These are phyloP conservation scores for Dione vanillae DNA, from an alignment of 2,888 invertebrate species.

Conservation along the genomic window DNA sequence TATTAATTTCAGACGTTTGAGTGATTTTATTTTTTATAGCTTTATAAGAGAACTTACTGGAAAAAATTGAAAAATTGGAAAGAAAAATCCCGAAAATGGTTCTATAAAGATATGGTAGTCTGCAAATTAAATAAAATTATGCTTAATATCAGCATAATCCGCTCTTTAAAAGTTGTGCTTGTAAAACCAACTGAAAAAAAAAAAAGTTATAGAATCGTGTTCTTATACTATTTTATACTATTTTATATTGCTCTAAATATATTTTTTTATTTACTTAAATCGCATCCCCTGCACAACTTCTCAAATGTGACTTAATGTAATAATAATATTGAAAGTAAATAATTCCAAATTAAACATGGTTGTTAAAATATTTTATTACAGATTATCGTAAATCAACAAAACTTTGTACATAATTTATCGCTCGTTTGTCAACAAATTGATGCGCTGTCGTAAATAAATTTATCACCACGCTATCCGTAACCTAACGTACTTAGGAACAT, in stretches of 20 bases:
- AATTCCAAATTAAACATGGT: conserved; percentile 25
- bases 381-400: conserved; percentile 57
- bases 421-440: conserved; percentile 51
- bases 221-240: too few species aligned
- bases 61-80: too few species aligned
- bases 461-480: conserved; percentile 50
- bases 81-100: too few species aligned
- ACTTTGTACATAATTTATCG: conserved; percentile 66
- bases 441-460: conserved; percentile 38
- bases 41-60: neutral
- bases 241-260: too few species aligned
- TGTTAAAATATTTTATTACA: conserved; percentile 44
- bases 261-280: too few species aligned
- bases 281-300: too few species aligned
- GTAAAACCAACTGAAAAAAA: too few species aligned
- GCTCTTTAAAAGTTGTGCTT: too few species aligned
- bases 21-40: neutral
- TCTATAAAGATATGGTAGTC: too few species aligned
- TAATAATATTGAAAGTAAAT: conserved; percentile 4
- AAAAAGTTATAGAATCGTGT: too few species aligned
- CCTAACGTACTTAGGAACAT: conserved; percentile 75
- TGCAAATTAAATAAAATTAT: too few species aligned
- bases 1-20: neutral
- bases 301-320: neutral
- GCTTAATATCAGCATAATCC: too few species aligned